A percentile compares a stretch with the other conserved stretches of the same genome.
These are phyloP conservation scores for Protophormia terraenovae DNA, from an alignment of 2,888 invertebrate species.

Conservation along the genomic window DNA sequence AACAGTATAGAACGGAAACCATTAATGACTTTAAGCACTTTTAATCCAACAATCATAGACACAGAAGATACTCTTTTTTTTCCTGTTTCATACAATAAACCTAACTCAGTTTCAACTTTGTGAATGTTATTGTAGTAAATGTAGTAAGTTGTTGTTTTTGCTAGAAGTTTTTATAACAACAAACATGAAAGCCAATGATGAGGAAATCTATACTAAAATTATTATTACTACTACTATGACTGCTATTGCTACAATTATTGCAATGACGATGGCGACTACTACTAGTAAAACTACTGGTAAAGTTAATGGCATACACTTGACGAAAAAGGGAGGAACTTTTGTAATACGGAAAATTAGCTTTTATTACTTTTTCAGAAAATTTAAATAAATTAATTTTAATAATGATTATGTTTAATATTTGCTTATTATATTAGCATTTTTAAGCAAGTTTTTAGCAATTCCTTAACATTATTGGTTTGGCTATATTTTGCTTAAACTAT, in stretches of 20 bases:
- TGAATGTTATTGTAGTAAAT: neutral
- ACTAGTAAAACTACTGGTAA: neutral
- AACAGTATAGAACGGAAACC: constrained; percentile 61
- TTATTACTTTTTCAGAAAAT: too few species aligned
- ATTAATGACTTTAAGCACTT: constrained; percentile 69
- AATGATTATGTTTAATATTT: too few species aligned
- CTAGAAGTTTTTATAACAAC: neutral
- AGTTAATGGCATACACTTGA: neutral
- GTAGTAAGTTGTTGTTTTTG: neutral
- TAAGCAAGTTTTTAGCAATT: too few species aligned
- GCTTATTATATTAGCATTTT: too few species aligned
- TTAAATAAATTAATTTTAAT: too few species aligned
- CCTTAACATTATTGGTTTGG: too few species aligned
- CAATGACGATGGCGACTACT: neutral
- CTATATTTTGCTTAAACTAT: too few species aligned
- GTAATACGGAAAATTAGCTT: too few species aligned
- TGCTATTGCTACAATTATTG: constrained; percentile 33
- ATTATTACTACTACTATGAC: constrained; percentile 38
- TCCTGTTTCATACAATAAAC: constrained; percentile 4
- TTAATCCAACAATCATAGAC: constrained; percentile 65
- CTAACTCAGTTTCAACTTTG: neutral
- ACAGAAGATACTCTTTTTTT: constrained; percentile 22
- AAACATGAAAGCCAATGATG: constrained; percentile 57
- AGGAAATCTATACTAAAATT: constrained; percentile 61
- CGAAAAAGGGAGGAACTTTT: neutral